These are phyloP conservation scores for Hydrozoanthus tunicans DNA, from an alignment of 64 coral and sea anemone species.

Conservation along the genomic window DNA sequence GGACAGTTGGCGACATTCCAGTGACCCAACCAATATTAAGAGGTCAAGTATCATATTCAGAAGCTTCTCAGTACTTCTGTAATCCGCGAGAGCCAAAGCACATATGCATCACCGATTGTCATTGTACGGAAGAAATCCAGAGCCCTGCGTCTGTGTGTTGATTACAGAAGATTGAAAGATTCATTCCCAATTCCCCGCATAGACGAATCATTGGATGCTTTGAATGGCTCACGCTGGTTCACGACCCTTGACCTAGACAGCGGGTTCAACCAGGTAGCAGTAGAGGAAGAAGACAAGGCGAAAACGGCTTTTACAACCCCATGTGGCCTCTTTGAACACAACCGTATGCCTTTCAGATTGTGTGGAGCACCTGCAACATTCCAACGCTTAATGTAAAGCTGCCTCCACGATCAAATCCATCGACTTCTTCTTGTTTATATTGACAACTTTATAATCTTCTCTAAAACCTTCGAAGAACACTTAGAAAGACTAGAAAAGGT, in stretches of 20 bases:
- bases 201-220: constrained; percentile 42
- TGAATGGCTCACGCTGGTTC: constrained; percentile 23
- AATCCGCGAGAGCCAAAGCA: constrained; percentile 37
- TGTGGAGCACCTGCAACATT: constrained; percentile 42
- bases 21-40: constrained; percentile 59
- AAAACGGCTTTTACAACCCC: constrained; percentile 39
- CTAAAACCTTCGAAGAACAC: constrained; percentile 55
- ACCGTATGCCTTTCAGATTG: constrained; percentile 39
- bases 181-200: constrained; percentile 40
- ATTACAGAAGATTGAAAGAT: constrained; percentile 21
- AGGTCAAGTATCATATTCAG: constrained; percentile 36
- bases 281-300: constrained; percentile 40
- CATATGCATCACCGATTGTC: constrained; percentile 42
- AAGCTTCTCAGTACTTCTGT: constrained; percentile 31
- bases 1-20: constrained; percentile 60
- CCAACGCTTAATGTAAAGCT: constrained; percentile 39
- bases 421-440: constrained; percentile 46
- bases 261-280: constrained; percentile 46
- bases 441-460: constrained; percentile 44
- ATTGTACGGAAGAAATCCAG: constrained; percentile 18
- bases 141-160: constrained; percentile 3
- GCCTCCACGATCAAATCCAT: constrained; percentile 27
- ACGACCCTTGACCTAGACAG: constrained; percentile 44
- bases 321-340: constrained; percentile 39
- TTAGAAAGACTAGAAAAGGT: constrained; percentile 56